These are phyloP conservation scores for Anoplophora glabripennis DNA, from an alignment of 1,140 invertebrate species.

Conservation along the genomic window DNA sequence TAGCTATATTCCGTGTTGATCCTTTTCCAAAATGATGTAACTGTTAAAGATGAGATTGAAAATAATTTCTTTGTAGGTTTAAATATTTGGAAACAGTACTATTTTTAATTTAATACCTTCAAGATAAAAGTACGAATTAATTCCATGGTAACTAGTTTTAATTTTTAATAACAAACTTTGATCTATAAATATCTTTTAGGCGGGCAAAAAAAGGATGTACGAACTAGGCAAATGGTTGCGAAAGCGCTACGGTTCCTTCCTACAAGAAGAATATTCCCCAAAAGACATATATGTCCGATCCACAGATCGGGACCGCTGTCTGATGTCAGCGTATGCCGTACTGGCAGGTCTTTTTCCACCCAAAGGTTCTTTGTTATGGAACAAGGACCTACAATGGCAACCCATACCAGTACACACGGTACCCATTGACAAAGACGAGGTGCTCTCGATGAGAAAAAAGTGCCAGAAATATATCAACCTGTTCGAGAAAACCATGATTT, in stretches of 20 bases:
- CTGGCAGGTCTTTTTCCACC: slow-evolving; percentile 78
- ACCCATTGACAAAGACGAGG: slow-evolving; percentile 43
- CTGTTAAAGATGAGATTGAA: too few species aligned
- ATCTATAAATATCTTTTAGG: slow-evolving; percentile 49
- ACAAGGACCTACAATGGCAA: slow-evolving; percentile 72
- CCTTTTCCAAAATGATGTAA: too few species aligned
- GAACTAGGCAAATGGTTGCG: slow-evolving; percentile 72
- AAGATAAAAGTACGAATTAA: too few species aligned
- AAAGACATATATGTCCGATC: slow-evolving; percentile 54
- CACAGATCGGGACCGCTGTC: slow-evolving; percentile 81
- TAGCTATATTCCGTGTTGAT: too few species aligned
- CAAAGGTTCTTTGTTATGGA: slow-evolving; percentile 61
- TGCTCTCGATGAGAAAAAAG: too few species aligned
- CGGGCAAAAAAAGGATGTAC: slow-evolving; percentile 75
- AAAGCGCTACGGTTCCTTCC: slow-evolving; percentile 60
- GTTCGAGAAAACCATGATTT: too few species aligned
- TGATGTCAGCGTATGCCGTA: slow-evolving; percentile 83
- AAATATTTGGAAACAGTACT: too few species aligned
- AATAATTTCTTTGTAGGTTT: too few species aligned
- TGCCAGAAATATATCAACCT: too few species aligned
- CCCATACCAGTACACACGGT: slow-evolving; percentile 83
- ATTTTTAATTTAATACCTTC: too few species aligned
- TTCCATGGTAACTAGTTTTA: too few species aligned
- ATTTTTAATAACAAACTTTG: too few species aligned
- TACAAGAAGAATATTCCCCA: slow-evolving; percentile 53